A percentile compares a stretch with the other conserved stretches of the same genome.
phyloP scores from a whole-genome alignment of 2,113 vertebrate genomes.

The Oxyruncus cristatus region DNA sequence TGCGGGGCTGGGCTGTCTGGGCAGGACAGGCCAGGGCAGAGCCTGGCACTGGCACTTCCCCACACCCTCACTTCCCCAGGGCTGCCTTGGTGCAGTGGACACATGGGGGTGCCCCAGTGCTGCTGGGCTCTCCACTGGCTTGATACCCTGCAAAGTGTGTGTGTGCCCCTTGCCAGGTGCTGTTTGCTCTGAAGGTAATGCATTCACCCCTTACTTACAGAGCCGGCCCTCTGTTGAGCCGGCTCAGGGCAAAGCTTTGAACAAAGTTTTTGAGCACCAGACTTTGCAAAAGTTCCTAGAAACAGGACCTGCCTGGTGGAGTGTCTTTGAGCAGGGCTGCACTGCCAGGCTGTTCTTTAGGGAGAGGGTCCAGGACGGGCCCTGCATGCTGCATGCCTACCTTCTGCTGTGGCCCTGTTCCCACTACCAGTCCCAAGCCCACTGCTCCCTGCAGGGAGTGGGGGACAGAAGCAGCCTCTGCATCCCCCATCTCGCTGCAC shows the following conservation, averaged over 20 bases:
- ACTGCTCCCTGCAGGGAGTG: rapidly evolving
- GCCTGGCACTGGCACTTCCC: neutral
- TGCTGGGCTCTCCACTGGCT: rapidly evolving
- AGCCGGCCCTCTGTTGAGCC: neutral
- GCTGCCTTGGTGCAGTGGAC: neutral
- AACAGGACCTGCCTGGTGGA: rapidly evolving
- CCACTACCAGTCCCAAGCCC: rapidly evolving
- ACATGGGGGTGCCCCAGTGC: rapidly evolving
- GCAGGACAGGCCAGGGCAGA: conserved; percentile 19
- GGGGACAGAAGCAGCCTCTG: neutral
- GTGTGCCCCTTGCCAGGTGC: neutral
- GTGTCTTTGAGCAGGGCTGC: neutral
- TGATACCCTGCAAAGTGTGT: rapidly evolving
- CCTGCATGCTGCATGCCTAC: rapidly evolving
- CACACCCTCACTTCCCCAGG: neutral
- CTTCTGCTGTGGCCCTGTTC: neutral
- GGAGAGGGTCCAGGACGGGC: neutral
- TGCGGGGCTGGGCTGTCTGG: neutral
- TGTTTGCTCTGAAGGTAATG: neutral
- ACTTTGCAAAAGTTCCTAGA: neutral
- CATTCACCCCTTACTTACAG: neutral
- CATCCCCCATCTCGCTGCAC: rapidly evolving
- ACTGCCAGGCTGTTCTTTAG: rapidly evolving
- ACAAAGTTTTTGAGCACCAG: neutral
- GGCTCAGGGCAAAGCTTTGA: neutral